phyloP scores from a whole-genome alignment of 2,797 vertebrate genomes.

The Argentina silus region DNA sequence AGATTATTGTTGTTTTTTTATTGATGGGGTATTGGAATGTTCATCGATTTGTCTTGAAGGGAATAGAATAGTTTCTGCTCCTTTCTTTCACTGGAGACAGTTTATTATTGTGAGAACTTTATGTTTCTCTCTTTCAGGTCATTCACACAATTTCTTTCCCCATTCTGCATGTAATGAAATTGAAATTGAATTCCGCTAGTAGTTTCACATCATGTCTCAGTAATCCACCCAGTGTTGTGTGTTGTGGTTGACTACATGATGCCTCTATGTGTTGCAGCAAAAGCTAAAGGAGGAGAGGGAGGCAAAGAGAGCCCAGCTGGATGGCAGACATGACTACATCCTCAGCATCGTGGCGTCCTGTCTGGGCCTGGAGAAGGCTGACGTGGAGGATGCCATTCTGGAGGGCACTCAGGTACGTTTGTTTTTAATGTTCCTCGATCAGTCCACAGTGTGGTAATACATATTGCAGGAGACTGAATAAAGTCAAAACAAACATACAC shows the following conservation, averaged over 20 bases:
- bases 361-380: slow-evolving; percentile 82
- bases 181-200: neutral
- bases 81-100: too few relatives aligned
- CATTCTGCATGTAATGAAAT: neutral
- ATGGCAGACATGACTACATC: slow-evolving; percentile 89
- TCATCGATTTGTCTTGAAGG: too few relatives aligned
- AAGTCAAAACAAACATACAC: neutral
- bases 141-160: too few relatives aligned
- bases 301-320: slow-evolving; percentile 86
- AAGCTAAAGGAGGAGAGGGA: slow-evolving; percentile 93
- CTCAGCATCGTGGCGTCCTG: slow-evolving; percentile 87
- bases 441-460: neutral
- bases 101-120: too few relatives aligned
- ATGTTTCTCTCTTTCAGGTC: too few relatives aligned
- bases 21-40: too few relatives aligned
- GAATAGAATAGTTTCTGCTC: too few relatives aligned
- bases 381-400: slow-evolving; percentile 90
- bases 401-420: slow-evolving; percentile 88
- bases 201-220: neutral
- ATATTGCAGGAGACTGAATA: neutral
- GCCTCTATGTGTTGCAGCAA: slow-evolving; percentile 78
- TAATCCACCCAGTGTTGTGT: neutral
- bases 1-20: too few relatives aligned
- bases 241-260: neutral
- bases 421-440: neutral